Conservation (phyloP, 1,140 invertebrate genomes). For the Papilio xuthus region DNA sequence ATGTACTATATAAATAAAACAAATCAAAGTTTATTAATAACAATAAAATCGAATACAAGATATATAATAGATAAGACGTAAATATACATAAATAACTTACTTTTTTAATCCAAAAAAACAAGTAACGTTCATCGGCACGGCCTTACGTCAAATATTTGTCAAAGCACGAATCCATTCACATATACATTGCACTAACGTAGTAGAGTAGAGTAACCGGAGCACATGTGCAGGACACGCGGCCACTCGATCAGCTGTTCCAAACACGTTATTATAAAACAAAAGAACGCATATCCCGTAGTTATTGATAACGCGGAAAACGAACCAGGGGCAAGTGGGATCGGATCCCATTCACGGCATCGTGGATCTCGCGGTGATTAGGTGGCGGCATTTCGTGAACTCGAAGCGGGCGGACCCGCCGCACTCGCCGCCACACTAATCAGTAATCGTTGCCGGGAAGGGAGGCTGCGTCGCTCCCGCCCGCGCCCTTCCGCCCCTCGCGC, state of each 20-base stretch:
- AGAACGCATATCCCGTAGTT: conserved; percentile 41
- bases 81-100: conserved; percentile 21
- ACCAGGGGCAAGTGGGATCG: conserved; percentile 38
- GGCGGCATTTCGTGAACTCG: conserved; percentile 61
- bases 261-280: conserved; percentile 52
- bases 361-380: conserved; percentile 48
- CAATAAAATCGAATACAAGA: background rate
- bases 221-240: conserved; percentile 58
- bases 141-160: conserved; percentile 51
- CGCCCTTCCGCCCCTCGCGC: conserved; percentile 45
- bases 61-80: conserved; percentile 11
- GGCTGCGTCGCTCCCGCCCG: conserved; percentile 70
- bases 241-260: conserved; percentile 68
- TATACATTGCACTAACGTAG: conserved; percentile 66
- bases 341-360: conserved; percentile 50
- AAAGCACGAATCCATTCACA: conserved; percentile 67
- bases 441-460: conserved; percentile 78
- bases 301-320: conserved; percentile 21
- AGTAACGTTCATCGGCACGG: conserved; percentile 38
- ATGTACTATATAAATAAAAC: too few relatives aligned
- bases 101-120: conserved; percentile 10
- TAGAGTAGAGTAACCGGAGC: conserved; percentile 59
- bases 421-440: conserved; percentile 77
- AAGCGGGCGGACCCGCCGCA: conserved; percentile 70
- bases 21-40: background rate